Base-by-base conservation (phyloP, 2,888 invertebrate genomes). In the Phrixothrix hirtus region DNA sequence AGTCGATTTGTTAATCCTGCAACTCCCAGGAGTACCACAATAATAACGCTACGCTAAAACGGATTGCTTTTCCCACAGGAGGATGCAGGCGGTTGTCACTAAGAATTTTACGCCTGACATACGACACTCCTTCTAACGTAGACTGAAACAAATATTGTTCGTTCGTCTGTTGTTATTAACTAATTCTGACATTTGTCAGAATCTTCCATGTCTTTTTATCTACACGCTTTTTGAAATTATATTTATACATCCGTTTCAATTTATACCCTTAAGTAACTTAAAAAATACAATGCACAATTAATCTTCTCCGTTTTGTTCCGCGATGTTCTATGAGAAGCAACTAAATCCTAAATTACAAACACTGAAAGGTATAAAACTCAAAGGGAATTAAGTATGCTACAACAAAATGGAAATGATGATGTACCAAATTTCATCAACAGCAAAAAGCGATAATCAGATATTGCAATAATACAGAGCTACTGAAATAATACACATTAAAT, bases 401-500 rank as follows among this genome's bases (percentile, higher is more conserved):
- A 10, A 29, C 9, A 10, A 10, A 10, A 29, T 29, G 29, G 29
- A 21, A 7, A 21, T 21, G 21, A 21, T 21, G 21, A 21, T 21
- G 21, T 21, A 21, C 21, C 21, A 37, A 37, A 27, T 37, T 53
- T 30, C 34, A 41, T 16, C 30, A 14, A 34, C 13, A 54, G 37
- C 34, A 55, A 58, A 69, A 69, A 64, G 68, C 66, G 67, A 70
- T 71, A 72, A 72, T 72, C 73, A 71, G 71, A 70, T 72, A 68
- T 59, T 51, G 39, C 43, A 57, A 54, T 64, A 65, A 64, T 61
- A 68, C 67, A 70, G 69, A 68, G 69, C 67, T 66, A 66, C 67
- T 68, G 72, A 71, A 74, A 74, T 75, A 74, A 75, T 74, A 60
- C 73, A 73, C 69, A 74, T 74, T 74, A 74, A 74, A 74, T 74